phyloP scores from a whole-genome alignment of 2,888 invertebrate species.

The Rhagonycha lutea region DNA sequence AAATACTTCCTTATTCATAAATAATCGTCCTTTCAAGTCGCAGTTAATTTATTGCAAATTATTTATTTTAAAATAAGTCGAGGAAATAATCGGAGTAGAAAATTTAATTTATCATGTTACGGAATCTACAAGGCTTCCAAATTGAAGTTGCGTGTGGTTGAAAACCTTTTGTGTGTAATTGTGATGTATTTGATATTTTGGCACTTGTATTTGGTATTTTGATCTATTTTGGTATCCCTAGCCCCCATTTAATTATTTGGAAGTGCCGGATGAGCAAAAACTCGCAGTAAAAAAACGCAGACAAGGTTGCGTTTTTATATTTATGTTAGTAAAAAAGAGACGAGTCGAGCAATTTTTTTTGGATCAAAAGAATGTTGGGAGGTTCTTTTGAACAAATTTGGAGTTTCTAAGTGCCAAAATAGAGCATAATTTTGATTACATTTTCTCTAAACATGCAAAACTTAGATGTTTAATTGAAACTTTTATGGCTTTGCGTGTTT shows the following conservation, averaged over 20 bases:
- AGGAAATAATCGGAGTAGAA: neutral
- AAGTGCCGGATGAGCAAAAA: neutral
- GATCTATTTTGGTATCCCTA: neutral
- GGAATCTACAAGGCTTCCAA: neutral
- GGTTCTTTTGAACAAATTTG: no score
- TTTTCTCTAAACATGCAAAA: neutral
- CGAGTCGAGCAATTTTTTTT: neutral
- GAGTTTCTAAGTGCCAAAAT: no score
- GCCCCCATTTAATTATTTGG: neutral
- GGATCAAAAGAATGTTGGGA: neutral
- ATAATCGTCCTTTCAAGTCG: neutral
- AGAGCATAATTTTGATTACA: no score
- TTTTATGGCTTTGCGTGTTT: neutral
- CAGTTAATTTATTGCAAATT: neutral
- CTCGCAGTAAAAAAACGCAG: neutral
- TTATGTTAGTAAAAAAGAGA: no score
- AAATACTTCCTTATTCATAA: neutral
- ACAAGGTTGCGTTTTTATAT: neutral
- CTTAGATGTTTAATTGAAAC: no score
- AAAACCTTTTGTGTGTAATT: neutral
- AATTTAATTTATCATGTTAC: neutral
- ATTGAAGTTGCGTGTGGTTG: neutral
- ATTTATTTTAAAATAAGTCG: neutral
- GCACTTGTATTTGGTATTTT: neutral
- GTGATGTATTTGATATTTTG: neutral